Base-by-base conservation (phyloP, 35 echinoderm and acorn worm species). In the Stichopus chloronotus region DNA sequence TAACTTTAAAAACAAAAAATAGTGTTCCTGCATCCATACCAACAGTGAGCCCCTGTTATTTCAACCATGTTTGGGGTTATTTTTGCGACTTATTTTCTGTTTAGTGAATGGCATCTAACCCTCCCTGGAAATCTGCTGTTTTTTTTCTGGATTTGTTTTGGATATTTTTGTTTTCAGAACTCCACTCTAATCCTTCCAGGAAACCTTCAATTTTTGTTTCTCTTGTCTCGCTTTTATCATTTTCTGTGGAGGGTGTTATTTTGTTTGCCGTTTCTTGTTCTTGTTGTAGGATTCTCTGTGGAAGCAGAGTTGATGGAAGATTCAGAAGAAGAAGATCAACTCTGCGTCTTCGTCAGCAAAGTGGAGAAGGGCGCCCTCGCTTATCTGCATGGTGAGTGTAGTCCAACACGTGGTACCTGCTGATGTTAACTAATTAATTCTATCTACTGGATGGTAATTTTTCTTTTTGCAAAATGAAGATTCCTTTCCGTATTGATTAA, bases 281-380 rank as follows among this genome's bases (percentile, higher is more conserved):
- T 61, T 78, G 59, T 56, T 72, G 4, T 52, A 96, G 97, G 97
- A 58, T 99, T 96, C 54, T 91, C 88, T 6, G 69, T 99, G 76
- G 97, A 96, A 83, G 97, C 97, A 30, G 97, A 99, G 90, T 85
- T 99, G 60, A 95, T 95, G 24, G 94, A 96, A 89, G 95, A 96
- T 74, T 74, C 89, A 0, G 97, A 99, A 57, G 91, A 96, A 60
- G 97, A 99, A 20, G 97, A 99, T 61, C 97, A 99, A 63, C 92
- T 99, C 0, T 99, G 97, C 94, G 97, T 99, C 10, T 99, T 99
- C 84, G 94, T 99, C 81, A 96, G 95, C 90, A 78, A 96, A 76
- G 84, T 99, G 4, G 95, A 99, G 74, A 94, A 93, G 85, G 95
- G 92, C n/a, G 94, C 95, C 55, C 92, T 96, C 6, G 97, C 97